phyloP scores from a whole-genome alignment of 2,113 vertebrate genomes.

The Todiramphus chloris region DNA sequence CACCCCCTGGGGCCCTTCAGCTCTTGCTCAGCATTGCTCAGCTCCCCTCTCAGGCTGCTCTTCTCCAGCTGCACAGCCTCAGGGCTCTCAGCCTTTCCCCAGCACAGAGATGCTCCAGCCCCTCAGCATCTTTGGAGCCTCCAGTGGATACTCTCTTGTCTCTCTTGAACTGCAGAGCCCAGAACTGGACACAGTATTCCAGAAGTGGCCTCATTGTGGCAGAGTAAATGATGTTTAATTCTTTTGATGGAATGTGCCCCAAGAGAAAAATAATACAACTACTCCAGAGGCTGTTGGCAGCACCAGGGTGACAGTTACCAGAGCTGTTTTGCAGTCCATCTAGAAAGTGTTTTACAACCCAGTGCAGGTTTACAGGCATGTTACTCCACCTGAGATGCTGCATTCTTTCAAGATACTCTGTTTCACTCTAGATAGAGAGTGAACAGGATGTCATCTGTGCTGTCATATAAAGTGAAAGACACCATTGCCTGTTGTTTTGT shows the following conservation, averaged over 20 bases:
- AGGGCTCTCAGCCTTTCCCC: not conserved
- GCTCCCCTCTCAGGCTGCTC: not conserved
- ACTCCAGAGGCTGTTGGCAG: not conserved
- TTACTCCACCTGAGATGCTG: not conserved
- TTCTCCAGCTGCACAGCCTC: not conserved
- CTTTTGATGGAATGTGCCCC: not conserved
- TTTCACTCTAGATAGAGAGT: not conserved
- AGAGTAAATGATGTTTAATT: not conserved
- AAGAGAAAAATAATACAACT: not conserved
- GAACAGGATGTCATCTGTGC: not conserved
- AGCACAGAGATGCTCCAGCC: not conserved
- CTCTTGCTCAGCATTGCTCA: no score
- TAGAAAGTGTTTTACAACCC: not conserved
- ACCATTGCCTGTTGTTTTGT: accelerated
- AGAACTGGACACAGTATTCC: not conserved
- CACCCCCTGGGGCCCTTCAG: no score
- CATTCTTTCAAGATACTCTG: not conserved
- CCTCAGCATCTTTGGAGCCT: not conserved
- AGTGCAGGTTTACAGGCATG: accelerated
- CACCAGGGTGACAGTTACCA: not conserved
- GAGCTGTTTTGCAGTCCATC: not conserved
- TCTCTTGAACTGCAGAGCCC: not conserved
- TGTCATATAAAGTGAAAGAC: accelerated
- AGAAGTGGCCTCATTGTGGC: not conserved
- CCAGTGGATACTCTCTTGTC: not conserved